Base-by-base conservation (phyloP, 2,888 invertebrate species). In the Callyntrura sp. region DNA sequence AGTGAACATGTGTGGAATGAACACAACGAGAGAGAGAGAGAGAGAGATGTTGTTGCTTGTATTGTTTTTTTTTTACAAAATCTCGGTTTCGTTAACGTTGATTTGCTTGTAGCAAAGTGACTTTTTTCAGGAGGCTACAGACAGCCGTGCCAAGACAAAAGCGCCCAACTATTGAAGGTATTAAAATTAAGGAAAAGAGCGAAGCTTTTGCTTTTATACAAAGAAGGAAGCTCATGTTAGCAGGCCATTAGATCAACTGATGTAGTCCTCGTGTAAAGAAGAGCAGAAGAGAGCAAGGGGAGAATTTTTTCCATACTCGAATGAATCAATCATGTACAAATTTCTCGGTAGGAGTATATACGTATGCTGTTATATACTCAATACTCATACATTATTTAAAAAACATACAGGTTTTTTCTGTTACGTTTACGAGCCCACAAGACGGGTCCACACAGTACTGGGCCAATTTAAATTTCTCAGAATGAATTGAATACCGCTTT, bases 251-350 rank as follows among this genome's bases (percentile, higher is more conserved):
- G 35, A 35, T 35, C 3, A 35, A 35, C 35, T 6, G 35, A n/a
- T 35, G 35, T 35, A 35, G 35, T 12, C 25, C 0, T 62, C 57
- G 3, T 57, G 6, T n/a, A 17, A 57, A n/a, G 55, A 55, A 12
- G 9, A 62, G 62, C 62, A 62, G 25, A 25, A 9, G 35, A 35
- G 35, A 35, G 35, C 35, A 2, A 35, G 9, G 23, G 25, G 6
- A 9, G n/a, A 1, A 25, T 62, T 25, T 62, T 25, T 62, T 62
- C 23, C 23, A 5, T 60, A 48, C 48, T 45, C n/a, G 78, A 55
- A 78, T 79, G 79, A 79, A 79, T 79, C 79, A 79, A 79, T 79
- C 79, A 79, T 57, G 57, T 57, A 57, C 35, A 57, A 17, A 51
- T 55, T 78, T 79, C 55, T 55, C 28, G 57, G 79, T 35, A 79